Evolutionary conservation across 2,797 vertebrate genomes (phyloP).

Genomic region (Eupleurogrammus muticus): DNA sequence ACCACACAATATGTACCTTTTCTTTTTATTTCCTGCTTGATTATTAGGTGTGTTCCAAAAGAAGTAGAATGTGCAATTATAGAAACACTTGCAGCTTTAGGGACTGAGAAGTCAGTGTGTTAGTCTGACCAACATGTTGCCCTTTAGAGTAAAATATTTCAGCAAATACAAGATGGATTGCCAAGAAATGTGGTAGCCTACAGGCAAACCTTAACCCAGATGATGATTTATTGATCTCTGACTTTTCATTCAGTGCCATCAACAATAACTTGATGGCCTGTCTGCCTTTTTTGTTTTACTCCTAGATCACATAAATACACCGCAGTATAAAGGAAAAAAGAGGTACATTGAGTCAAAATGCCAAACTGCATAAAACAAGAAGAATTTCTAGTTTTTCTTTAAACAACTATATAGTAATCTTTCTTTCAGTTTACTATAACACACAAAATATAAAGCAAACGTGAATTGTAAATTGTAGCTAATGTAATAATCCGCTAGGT

Average conservation of each 20-base stretch:
- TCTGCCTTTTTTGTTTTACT: not conserved
- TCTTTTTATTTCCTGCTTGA: not conserved
- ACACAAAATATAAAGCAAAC: not conserved
- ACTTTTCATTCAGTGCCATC: not conserved
- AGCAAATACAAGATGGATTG: not conserved
- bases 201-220: not conserved
- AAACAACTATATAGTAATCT: not conserved
- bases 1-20: not conserved
- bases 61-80: not conserved
- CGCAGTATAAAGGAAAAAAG: not conserved
- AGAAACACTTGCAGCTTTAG: not conserved
- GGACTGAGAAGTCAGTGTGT: not conserved
- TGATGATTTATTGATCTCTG: not conserved
- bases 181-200: not conserved
- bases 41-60: not conserved
- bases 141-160: not conserved
- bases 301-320: not conserved
- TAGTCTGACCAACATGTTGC: no score
- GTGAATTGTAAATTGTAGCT: not conserved
- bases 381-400: not conserved
- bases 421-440: not conserved
- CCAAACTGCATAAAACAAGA: not conserved
- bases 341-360: not conserved
- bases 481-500: conserved; percentile 36
- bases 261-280: no score